Conservation (phyloP, 2,113 vertebrate genomes). For the Anarhynchus alexandrinus region DNA sequence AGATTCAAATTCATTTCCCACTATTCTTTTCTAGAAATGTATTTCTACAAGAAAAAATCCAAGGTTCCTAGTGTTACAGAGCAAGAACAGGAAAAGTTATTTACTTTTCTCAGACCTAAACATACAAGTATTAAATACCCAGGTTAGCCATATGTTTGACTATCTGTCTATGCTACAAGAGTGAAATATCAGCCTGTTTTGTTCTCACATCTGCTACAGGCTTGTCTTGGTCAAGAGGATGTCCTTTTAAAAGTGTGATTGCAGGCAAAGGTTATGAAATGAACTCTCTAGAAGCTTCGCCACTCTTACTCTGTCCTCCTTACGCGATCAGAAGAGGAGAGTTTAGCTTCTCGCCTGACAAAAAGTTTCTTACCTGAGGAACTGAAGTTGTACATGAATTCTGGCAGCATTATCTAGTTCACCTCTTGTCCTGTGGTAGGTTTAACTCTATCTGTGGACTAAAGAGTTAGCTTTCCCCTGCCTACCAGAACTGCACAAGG, state of each 20-base stretch:
- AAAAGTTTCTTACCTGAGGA: not conserved
- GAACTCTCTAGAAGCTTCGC: not conserved
- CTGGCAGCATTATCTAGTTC: not conserved
- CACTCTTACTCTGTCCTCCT: not conserved
- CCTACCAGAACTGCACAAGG: not conserved
- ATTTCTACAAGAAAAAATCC: not conserved
- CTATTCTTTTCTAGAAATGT: not conserved
- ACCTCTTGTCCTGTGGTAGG: not conserved
- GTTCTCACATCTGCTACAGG: not conserved
- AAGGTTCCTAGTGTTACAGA: not conserved
- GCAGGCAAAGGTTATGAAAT: not conserved
- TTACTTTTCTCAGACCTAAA: not conserved
- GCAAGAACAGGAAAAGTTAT: not conserved
- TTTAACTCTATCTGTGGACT: fast-evolving
- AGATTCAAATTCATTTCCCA: not conserved
- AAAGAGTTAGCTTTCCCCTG: not conserved
- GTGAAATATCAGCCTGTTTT: not conserved
- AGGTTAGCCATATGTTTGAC: not conserved
- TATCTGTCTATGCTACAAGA: not conserved
- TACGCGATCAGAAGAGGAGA: not conserved
- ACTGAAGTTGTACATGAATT: not conserved
- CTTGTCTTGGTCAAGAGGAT: not conserved
- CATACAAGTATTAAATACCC: not conserved
- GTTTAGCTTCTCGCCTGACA: not conserved
- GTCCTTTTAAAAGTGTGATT: not conserved